Evolutionary conservation across 1,140 invertebrate genomes (phyloP).

Genomic region (Zaprionus gabonicus): DNA sequence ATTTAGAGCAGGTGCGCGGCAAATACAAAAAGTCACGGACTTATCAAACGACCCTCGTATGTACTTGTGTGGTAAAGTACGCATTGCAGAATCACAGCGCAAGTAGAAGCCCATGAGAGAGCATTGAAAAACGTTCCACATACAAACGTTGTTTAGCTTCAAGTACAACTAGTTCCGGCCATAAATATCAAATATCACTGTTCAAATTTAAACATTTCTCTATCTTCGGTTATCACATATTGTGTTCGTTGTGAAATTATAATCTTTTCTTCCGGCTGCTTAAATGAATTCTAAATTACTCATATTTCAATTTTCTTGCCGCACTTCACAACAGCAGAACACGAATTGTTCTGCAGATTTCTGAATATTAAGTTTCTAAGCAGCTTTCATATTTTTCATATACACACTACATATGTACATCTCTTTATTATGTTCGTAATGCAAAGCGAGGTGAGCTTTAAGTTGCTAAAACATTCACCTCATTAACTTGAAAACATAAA

Average conservation of each 20-base stretch:
- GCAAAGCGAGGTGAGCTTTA: constrained; percentile 10
- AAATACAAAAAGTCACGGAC: too few species aligned
- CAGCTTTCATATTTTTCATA: constrained; percentile 10
- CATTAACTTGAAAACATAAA: constrained; percentile 69
- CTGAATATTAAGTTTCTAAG: neutral
- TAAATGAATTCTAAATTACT: neutral
- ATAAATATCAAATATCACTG: neutral
- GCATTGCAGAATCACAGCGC: constrained; percentile 19
- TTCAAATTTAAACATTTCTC: neutral
- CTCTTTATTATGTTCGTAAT: neutral
- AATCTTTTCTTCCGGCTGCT: neutral
- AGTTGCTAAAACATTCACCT: constrained; percentile 55
- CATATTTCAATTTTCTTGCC: neutral
- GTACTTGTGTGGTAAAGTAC: neutral
- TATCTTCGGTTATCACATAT: neutral
- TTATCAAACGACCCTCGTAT: too few species aligned
- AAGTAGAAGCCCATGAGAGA: neutral
- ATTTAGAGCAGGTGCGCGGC: too few species aligned
- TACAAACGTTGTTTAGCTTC: neutral
- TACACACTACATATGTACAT: neutral
- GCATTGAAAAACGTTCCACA: neutral
- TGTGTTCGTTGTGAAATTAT: neutral
- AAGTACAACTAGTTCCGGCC: neutral
- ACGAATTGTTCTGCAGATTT: neutral
- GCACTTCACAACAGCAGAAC: neutral